These are phyloP conservation scores for Volucella bombylans DNA, from an alignment of 2,888 invertebrate genomes.

Conservation along the genomic window DNA sequence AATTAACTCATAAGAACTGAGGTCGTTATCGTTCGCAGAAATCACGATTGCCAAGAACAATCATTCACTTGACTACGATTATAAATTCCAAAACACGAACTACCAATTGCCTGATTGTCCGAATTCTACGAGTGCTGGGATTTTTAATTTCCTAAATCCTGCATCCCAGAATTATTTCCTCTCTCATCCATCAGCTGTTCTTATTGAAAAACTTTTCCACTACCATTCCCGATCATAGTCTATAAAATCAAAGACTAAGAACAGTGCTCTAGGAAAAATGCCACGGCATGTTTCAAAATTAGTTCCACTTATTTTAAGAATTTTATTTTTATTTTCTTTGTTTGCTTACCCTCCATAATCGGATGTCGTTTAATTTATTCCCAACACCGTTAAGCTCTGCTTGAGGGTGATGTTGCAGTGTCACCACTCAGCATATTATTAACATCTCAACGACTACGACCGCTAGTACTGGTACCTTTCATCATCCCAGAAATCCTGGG, in stretches of 20 bases:
- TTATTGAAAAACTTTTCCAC: constrained; percentile 67
- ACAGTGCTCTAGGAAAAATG: constrained; percentile 35
- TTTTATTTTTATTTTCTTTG: too few relatives aligned
- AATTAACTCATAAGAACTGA: too few relatives aligned
- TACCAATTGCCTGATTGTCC: too few relatives aligned
- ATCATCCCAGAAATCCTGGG: background rate
- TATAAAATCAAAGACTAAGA: constrained; percentile 44
- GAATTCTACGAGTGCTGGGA: too few relatives aligned
- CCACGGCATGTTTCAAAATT: constrained; percentile 69
- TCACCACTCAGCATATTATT: constrained; percentile 71
- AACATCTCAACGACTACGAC: constrained; percentile 52
- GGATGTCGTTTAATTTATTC: constrained; percentile 71
- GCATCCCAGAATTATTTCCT: background rate
- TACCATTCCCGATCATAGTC: constrained; percentile 44
- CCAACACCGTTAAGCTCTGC: constrained; percentile 45
- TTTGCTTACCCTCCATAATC: constrained; percentile 55
- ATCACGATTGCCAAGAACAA: too few relatives aligned
- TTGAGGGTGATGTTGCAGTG: constrained; percentile 65
- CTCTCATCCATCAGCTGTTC: background rate
- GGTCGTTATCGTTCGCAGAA: too few relatives aligned
- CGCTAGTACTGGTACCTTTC: background rate
- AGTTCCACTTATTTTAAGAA: constrained; percentile 68
- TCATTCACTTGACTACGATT: too few relatives aligned
- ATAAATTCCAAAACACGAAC: too few relatives aligned
- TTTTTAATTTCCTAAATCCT: background rate